phyloP scores from a whole-genome alignment of 2,797 vertebrate genomes.

The Pangasius sanitwongsei region DNA sequence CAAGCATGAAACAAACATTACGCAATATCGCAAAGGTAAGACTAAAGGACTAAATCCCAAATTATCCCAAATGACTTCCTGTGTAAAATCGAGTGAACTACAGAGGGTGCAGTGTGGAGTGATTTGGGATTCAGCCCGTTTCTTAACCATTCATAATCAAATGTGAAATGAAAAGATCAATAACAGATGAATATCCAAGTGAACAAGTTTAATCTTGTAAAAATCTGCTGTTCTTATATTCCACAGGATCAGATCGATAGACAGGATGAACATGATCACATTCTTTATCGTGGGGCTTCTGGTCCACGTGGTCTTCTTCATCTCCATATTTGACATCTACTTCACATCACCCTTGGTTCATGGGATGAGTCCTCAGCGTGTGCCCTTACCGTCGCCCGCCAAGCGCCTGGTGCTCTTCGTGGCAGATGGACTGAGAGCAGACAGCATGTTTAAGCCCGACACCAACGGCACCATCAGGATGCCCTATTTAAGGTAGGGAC shows the following conservation, averaged over 20 bases:
- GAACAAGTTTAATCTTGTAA: background rate
- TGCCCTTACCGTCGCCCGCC: constrained; percentile 81
- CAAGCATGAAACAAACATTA: background rate
- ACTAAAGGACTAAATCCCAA: background rate
- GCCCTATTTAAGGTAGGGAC: constrained; percentile 84
- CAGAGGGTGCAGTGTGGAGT: background rate
- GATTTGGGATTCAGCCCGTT: background rate
- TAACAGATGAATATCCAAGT: background rate
- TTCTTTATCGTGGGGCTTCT: constrained; percentile 86
- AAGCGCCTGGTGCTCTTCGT: constrained; percentile 89
- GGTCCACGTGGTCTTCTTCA: constrained; percentile 91
- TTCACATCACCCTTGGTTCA: constrained; percentile 97
- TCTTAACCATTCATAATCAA: background rate
- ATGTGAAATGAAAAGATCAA: background rate
- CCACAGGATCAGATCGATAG: constrained; percentile 13
- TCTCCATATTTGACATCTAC: constrained; percentile 98
- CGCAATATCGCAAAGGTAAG: constrained; percentile 2
- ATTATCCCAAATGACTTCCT: background rate
- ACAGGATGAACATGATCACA: constrained; percentile 75
- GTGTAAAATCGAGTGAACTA: background rate
- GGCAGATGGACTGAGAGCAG: constrained; percentile 92
- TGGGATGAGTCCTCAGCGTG: constrained; percentile 88
- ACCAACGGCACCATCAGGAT: constrained; percentile 71
- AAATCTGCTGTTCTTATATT: background rate
- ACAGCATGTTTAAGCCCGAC: constrained; percentile 80